Evolutionary conservation across 2,888 invertebrate genomes (phyloP), one percentile per base, ranked within the genome.

Genomic region (Parnassius glacialis): DNA sequence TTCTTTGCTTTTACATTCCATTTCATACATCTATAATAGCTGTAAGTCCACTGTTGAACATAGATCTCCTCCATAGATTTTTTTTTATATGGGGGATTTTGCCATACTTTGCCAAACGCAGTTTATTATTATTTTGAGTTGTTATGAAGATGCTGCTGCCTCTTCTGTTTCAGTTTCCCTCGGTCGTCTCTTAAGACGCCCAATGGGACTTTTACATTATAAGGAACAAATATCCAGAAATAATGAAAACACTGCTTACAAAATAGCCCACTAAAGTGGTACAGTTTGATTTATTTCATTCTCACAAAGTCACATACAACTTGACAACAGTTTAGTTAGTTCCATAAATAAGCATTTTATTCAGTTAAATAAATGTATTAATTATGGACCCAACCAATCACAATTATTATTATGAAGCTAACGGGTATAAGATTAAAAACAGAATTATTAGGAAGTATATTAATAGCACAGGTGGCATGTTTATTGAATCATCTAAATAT

Each of bases 231-330:
- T 34, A 34, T 34, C 1, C 34, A 10, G 7, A 43, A 44, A 57
- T 50, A 61, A 58, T 67, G 64, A 66, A 45, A 64, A 48, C 43
- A 60, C 53, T 63, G 43, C 34, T 48, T 55, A 72, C 84, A 87
- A 89, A 87, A 84, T 85, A 83, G 84, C 74, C 85, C 87, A 87
- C 87, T 83, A 74, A 71, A 74, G 87, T 85, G 87, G 87, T 2
- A 48, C 80, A 84, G 83, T 85, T 83, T 79, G 84, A 86, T 90
- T 90, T 90, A 90, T 88, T 90, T 74, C 74, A 76, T 82, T 80
- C 81, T 80, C 80, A 79, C 78, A 83, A 68, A 67, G 68, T 73
- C 69, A 71, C 65, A 70, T 63, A 54, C 48, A 66, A 65, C 52
- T 68, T 68, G 65, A 68, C 65, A 70, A 79, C 76, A 70, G 70